Percentiles rank a stretch among this genome's conserved stretches.
Evolutionary conservation across 2,113 vertebrate species (phyloP).

Genomic region (Festucalex cinctus): DNA sequence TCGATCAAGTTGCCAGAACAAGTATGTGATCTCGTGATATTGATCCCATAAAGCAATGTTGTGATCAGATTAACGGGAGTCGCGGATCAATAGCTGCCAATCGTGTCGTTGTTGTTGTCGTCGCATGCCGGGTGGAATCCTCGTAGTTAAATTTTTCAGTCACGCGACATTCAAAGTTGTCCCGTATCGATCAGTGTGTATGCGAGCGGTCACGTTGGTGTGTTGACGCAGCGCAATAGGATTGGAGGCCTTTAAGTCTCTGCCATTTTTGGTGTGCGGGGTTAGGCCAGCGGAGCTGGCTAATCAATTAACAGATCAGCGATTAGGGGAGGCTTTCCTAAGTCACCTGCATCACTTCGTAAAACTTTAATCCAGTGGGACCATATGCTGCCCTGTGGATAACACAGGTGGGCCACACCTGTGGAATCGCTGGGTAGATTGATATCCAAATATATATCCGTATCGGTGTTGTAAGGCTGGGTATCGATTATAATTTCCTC

Average conservation of each 20-base stretch:
- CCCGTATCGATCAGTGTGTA: conserved; percentile 26
- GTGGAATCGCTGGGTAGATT: background rate
- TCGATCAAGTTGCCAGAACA: background rate
- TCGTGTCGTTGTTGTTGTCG: background rate
- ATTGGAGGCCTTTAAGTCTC: conserved; percentile 71
- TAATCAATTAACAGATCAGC: conserved; percentile 78
- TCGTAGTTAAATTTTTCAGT: background rate
- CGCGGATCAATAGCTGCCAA: conserved; percentile 33
- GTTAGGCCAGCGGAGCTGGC: conserved; percentile 44
- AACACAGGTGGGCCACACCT: conserved; percentile 34
- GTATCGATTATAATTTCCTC: no score
- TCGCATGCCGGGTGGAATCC: background rate
- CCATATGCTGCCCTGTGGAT: conserved; percentile 76
- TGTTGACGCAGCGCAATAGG: conserved; percentile 57
- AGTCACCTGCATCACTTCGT: conserved; percentile 75
- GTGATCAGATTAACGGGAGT: conserved; percentile 36
- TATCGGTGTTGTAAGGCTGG: background rate
- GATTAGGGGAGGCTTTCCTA: conserved; percentile 70
- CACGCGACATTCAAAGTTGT: background rate
- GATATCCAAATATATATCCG: background rate
- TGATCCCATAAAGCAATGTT: conserved; percentile 31
- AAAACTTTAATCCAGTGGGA: conserved; percentile 80
- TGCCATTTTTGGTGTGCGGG: conserved; percentile 63
- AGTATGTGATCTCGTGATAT: background rate
- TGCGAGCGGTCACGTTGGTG: conserved; percentile 49